Base-by-base conservation (phyloP, 2,797 vertebrate species). In the Eulemur albifrons region DNA sequence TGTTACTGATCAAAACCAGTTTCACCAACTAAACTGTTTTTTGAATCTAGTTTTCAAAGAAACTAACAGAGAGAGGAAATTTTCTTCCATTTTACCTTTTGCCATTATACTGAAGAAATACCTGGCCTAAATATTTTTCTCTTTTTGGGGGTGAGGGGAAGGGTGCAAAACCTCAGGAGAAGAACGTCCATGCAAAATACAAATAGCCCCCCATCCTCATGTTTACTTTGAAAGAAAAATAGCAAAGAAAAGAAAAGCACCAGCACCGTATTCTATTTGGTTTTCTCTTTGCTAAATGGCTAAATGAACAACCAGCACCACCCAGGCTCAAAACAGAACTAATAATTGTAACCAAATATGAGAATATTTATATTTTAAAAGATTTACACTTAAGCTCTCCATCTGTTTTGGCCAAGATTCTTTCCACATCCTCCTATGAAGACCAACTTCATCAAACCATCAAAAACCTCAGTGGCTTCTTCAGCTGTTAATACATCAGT, bases 201-300 rank as follows among this genome's bases (percentile, higher is more conserved):
- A 96, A 93, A 52, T n/a, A 84, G 50, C 23, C 54, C 23, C 54
- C 94, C 40, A 90, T 23, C 45, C 23, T 75, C 38, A 88, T 35
- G 7, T 52, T 94, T 73, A 59, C 80, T 88, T 90, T 77, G 45
- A 91, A 88, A 59, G 52, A 50, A 90, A 95, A 87, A 69, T 12
- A 79, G 14, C 7, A 81, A 84, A 79, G 0, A 3, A 45, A 57
- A 59, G 7, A 38, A 61, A 59, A 7, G 10, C 3, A 48, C 32
- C 20, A 57, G 2, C 14, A 40, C 23, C 32, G 79, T 72, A 30
- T n/a, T 94, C 59, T 89, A 25, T 35, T 81, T 70, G 9, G 20
- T 69, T 95, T 95, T 93, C 77, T 79, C 83, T 93, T 93, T 61
- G 82, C 57, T 90, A 92, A 96, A 79, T 43, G 90, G 35, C 14